Evolutionary conservation across 2,888 invertebrate genomes (phyloP), one percentile per base, ranked within the genome.

Genomic region (Phanerotoma sp.): DNA sequence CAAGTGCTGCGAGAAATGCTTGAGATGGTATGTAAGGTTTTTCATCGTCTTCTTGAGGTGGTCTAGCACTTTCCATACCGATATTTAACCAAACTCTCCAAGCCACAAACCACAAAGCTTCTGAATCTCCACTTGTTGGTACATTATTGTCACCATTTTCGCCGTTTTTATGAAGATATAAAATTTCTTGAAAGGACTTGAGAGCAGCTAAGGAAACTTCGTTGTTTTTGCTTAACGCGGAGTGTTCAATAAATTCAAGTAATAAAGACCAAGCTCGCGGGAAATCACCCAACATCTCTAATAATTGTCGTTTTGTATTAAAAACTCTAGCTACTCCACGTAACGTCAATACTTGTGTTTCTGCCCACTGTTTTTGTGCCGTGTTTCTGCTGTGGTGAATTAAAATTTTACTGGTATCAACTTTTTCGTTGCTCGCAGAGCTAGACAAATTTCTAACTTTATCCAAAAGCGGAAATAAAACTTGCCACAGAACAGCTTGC

Each of bases 371-470:
- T 70, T 98, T 98, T 78, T 96, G 96, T 44, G 97, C 97, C 0
- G 99, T 99, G 77, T 99, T 98, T 55, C 99, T 84, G 1, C 97
- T 94, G 79, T 99, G 99, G 78, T 99, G 99, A 67, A 99, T 97
- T 5, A 98, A 82, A 64, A 98, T 95, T 55, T 90, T 93, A 40
- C 93, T 93, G 0, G 92, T 89, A 71, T 94, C 93, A 44, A 94
- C 93, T 73, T 91, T 91, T 68, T 87, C 87, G 13, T 82, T 86
- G 62, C 87, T 87, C 0, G 87, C 87, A 25, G 86, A 85, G 64
- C 84, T 86, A 0, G 87, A 87, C 38, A 86, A 80, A 62, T 81
- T 84, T 67, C 91, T 84, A 1, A 99, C 98, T 82, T 93, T 90
- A 69, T 96, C 96, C 56, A 98, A 78, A 70, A 98, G 83, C 1